Conservation (phyloP, 2,113 vertebrate genomes). For the Melierax canorus region DNA sequence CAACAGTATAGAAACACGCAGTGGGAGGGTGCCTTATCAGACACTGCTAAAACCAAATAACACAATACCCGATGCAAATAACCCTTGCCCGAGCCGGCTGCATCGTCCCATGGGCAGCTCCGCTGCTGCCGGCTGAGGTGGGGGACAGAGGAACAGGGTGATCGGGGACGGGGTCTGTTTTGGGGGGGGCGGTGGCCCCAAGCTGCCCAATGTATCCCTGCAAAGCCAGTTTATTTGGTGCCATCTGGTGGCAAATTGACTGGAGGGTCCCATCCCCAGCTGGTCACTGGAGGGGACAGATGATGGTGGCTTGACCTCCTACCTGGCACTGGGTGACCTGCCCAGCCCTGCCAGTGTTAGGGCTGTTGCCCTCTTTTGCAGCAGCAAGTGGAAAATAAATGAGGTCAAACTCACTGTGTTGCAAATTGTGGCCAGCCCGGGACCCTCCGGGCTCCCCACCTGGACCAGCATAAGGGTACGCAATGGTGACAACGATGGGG, state of each 20-base stretch:
- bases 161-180: neutral
- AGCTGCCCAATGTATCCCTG: neutral
- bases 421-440: neutral
- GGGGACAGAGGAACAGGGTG: neutral
- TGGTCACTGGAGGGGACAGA: neutral
- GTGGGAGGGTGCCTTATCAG: neutral
- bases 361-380: neutral
- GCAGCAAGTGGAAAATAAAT: neutral
- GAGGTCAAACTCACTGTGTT: neutral
- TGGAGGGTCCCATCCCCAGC: neutral
- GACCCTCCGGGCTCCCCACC: neutral
- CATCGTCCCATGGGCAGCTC: neutral
- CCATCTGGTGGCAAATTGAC: neutral
- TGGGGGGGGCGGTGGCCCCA: fast-evolving
- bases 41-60: neutral
- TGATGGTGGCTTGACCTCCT: fast-evolving
- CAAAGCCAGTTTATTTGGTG: neutral
- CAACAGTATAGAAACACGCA: neutral
- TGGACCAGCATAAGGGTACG: fast-evolving
- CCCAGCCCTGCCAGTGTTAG: neutral
- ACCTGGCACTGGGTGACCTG: neutral
- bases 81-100: fast-evolving
- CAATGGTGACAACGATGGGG: neutral
- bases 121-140: neutral
- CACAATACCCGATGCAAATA: neutral